Evolutionary conservation across 2,888 invertebrate genomes (phyloP).

Genomic region (Ormyrus rosae): DNA sequence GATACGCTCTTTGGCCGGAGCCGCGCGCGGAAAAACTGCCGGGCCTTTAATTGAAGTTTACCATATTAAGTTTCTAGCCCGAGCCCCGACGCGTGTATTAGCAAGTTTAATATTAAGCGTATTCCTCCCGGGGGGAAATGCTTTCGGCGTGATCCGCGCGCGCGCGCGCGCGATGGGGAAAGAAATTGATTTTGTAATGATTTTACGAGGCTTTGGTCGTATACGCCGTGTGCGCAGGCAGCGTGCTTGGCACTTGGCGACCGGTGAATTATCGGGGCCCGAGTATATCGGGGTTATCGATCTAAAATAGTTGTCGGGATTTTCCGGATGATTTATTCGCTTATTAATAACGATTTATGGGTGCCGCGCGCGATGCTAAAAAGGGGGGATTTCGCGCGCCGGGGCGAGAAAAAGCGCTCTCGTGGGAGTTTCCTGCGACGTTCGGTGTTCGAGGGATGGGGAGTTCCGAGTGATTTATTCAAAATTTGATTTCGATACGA

Average conservation of each 20-base stretch:
- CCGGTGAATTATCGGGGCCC: constrained; percentile 30
- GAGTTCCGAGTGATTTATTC: constrained; percentile 18
- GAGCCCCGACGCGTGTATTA: no score
- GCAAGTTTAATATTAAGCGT: no score
- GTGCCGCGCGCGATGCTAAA: constrained; percentile 14
- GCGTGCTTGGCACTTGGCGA: neutral
- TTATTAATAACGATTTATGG: constrained; percentile 53
- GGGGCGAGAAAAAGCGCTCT: neutral
- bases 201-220: constrained; percentile 37
- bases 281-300: constrained; percentile 35
- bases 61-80: no score
- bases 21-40: no score
- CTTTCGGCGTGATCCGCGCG: neutral
- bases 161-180: constrained; percentile 3
- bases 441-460: neutral
- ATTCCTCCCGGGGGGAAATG: neutral
- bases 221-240: neutral
- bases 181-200: constrained; percentile 52
- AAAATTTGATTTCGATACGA: constrained; percentile 9
- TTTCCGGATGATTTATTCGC: constrained; percentile 49
- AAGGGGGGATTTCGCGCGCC: neutral
- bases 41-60: no score
- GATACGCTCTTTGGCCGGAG: no score
- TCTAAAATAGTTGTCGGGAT: constrained; percentile 34
- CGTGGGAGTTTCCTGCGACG: neutral